Percentiles rank a stretch among this genome's conserved stretches.
These are phyloP conservation scores for Nomada hirtipes DNA, from an alignment of 2,888 invertebrate genomes.

Conservation along the genomic window DNA sequence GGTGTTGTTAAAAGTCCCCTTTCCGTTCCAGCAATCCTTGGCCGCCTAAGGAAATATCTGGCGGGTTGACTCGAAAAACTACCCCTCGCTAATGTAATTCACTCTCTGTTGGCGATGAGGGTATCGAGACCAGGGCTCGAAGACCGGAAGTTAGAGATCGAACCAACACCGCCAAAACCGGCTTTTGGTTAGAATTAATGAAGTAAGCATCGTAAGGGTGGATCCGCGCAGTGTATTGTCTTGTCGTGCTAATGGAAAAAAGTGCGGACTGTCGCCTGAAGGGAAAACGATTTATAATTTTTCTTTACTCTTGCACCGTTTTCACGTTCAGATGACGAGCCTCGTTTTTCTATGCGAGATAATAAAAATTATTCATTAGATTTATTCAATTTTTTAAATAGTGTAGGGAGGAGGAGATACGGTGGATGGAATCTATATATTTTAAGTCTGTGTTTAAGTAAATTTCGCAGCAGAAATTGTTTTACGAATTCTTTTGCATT, in stretches of 20 bases:
- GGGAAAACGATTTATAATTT: constrained; percentile 19
- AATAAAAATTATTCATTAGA: too few species aligned
- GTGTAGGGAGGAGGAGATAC: too few species aligned
- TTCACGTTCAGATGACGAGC: neutral
- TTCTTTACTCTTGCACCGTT: neutral
- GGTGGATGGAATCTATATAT: too few species aligned
- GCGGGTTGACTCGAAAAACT: constrained; percentile 74
- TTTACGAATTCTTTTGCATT: too few species aligned
- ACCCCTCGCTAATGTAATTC: constrained; percentile 74
- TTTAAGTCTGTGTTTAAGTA: too few species aligned
- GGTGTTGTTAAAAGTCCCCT: constrained; percentile 24
- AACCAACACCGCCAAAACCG: constrained; percentile 31
- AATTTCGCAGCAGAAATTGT: too few species aligned
- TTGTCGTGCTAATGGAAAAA: constrained; percentile 47
- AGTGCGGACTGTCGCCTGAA: constrained; percentile 19
- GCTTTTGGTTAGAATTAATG: constrained; percentile 71
- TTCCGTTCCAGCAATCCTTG: constrained; percentile 35
- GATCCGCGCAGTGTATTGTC: constrained; percentile 66
- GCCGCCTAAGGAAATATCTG: constrained; percentile 61
- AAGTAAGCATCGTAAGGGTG: constrained; percentile 71
- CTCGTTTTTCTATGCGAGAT: too few species aligned
- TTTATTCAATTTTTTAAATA: too few species aligned
- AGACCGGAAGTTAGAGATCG: constrained; percentile 51
- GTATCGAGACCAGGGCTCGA: constrained; percentile 29
- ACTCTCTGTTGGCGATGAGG: constrained; percentile 52